A percentile compares a stretch with the other conserved stretches of the same genome.
These are phyloP conservation scores for Teleopsis dalmanni DNA, from an alignment of 1,140 invertebrate genomes.

Conservation along the genomic window DNA sequence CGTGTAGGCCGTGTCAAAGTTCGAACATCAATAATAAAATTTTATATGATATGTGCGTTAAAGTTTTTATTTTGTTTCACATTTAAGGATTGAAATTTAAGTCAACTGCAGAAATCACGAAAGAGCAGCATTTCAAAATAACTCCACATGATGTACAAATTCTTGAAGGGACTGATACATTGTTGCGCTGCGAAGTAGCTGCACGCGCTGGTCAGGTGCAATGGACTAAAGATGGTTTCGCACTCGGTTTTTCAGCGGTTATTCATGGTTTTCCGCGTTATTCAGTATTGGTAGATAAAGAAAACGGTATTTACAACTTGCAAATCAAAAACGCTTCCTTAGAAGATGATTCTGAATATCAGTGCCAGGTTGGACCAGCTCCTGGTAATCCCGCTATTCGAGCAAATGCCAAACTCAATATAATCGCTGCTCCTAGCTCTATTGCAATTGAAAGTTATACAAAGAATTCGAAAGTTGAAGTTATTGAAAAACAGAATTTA, in stretches of 20 bases:
- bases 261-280: conserved; percentile 82
- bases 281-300: conserved; percentile 71
- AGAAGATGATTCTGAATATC: conserved; percentile 83
- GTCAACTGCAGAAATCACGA: no score
- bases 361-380: conserved; percentile 84
- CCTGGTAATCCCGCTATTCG: conserved; percentile 69
- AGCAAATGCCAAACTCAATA: conserved; percentile 72
- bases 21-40: no score
- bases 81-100: neutral
- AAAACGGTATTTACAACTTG: conserved; percentile 75
- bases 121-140: conserved; percentile 77
- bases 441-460: conserved; percentile 74
- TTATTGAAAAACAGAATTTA: conserved; percentile 74
- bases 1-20: no score
- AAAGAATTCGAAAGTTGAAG: conserved; percentile 69
- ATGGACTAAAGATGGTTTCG: conserved; percentile 92
- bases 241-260: conserved; percentile 70
- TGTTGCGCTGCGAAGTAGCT: conserved; percentile 75
- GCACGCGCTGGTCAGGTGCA: conserved; percentile 78
- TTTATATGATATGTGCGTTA: neutral
- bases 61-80: neutral
- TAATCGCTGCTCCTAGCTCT: conserved; percentile 82
- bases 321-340: conserved; percentile 73
- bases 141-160: conserved; percentile 69
- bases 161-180: conserved; percentile 71